Evolutionary conservation across 2,113 vertebrate genomes (phyloP), one percentile per base, ranked within the genome.

Genomic region (Dendrocopos noguchii): DNA sequence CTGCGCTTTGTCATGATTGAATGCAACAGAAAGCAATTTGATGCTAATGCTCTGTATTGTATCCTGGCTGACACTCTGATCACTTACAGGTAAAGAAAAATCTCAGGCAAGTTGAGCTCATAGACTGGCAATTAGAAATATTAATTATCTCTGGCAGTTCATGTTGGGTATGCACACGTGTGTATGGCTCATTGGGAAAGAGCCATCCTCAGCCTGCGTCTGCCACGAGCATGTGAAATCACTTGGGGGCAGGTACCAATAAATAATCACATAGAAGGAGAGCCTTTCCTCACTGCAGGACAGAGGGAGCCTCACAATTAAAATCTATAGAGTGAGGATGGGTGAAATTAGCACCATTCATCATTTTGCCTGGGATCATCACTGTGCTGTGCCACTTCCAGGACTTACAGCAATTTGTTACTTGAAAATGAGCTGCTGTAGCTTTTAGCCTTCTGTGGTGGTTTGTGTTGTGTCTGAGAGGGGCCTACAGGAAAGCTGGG

Each of bases 341-440:
- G 3, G 29, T 80, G 68, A 91, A 87, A 83, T 72, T 55, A 83
- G 22, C 72, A 50, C 9, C 0, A 76, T 81, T 93, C 90, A 74
- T 84, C 64, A 67, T 95, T 84, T 87, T 67, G 28, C 13, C 73
- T 53, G 34, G 34, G 87, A 73, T 94, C 34, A 66, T 93, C 81
- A 56, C 42, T 75, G 67, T 83, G 55, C 46, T 56, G 71, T 15
- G 52, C 16, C 46, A 46, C 50, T 90, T 94, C 95, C 86, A 94
- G 86, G 78, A 50, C 11, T 74, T 75, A 87, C 6, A 65, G 27
- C 17, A 87, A 68, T 84, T 96, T 96, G 94, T 90, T 74, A 78
- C 50, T 42, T 74, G 61, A 82, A 87, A 95, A 91, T 36, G 66
- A 88, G 27, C 34, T 80, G 17, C 4, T 68, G 33, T 25, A 7